phyloP scores from a whole-genome alignment of 2,888 invertebrate species.

The Heliconius ismenius region DNA sequence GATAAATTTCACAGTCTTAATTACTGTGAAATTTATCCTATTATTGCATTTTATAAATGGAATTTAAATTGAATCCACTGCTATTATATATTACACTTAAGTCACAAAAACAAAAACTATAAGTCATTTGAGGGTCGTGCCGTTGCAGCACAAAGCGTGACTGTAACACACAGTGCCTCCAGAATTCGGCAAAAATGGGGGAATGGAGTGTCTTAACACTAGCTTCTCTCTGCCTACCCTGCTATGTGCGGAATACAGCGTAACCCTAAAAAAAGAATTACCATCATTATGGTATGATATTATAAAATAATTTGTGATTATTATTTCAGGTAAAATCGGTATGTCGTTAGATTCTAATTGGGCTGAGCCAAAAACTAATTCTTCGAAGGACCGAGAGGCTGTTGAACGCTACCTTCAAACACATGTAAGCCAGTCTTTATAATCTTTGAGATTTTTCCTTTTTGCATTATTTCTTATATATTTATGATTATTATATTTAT shows the following conservation, averaged over 20 bases:
- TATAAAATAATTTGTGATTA: background rate
- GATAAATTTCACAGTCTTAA: background rate
- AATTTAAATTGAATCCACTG: background rate
- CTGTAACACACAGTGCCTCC: too few relatives aligned
- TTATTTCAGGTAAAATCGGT: slow-evolving; percentile 81
- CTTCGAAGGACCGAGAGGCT: slow-evolving; percentile 80
- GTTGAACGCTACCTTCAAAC: slow-evolving; percentile 83
- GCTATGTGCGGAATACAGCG: background rate
- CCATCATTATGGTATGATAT: background rate
- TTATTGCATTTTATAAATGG: background rate
- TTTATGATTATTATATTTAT: background rate
- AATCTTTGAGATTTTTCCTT: background rate
- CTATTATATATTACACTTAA: background rate
- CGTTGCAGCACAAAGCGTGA: too few relatives aligned
- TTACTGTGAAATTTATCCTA: background rate
- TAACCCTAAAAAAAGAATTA: background rate
- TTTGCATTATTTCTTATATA: background rate
- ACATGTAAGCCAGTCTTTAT: slow-evolving; percentile 67
- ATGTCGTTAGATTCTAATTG: slow-evolving; percentile 83
- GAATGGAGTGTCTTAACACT: too few relatives aligned
- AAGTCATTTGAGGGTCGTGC: too few relatives aligned
- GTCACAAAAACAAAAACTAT: too few relatives aligned
- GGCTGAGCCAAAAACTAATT: slow-evolving; percentile 81
- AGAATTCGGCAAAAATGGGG: too few relatives aligned
- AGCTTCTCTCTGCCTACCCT: too few relatives aligned